A percentile compares a stretch with the other conserved stretches of the same genome.
These are phyloP conservation scores for Malurus melanocephalus DNA, from an alignment of 2,113 vertebrate species.

Conservation along the genomic window DNA sequence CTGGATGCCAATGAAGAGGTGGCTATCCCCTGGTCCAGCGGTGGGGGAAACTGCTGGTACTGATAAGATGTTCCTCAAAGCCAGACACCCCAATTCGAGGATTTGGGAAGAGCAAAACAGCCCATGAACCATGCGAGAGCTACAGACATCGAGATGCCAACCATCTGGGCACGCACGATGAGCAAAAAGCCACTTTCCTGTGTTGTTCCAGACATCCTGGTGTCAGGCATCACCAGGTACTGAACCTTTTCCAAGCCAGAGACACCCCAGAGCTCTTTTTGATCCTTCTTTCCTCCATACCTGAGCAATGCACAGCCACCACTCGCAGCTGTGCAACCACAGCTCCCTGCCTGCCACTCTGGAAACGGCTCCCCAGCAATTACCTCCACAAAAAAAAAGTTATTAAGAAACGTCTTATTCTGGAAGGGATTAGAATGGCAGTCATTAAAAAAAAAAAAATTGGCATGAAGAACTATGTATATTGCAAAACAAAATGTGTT, in stretches of 20 bases:
- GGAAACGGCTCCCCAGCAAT: not conserved
- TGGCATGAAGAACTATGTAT: slow-evolving; percentile 71
- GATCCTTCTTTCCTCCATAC: not conserved
- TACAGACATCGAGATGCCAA: not conserved
- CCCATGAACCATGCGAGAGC: not conserved
- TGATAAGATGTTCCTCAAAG: not conserved
- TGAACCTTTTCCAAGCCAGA: not conserved
- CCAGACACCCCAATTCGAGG: not conserved
- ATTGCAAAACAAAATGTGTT: slow-evolving; percentile 81
- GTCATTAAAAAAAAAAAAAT: slow-evolving; percentile 38
- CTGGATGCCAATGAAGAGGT: not conserved
- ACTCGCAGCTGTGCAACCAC: not conserved
- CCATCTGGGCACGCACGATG: rapidly evolving
- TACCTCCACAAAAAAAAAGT: slow-evolving; percentile 5
- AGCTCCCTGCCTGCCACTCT: not conserved
- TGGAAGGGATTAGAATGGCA: slow-evolving; percentile 64
- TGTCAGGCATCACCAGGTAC: not conserved
- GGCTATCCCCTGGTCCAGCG: rapidly evolving
- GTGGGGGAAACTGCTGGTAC: not conserved
- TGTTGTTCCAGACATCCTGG: not conserved
- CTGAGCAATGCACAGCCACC: not conserved
- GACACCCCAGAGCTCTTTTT: not conserved
- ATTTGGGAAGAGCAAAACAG: not conserved
- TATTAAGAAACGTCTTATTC: slow-evolving; percentile 34
- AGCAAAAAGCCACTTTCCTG: not conserved